Percentiles rank a stretch among this genome's conserved stretches.
Conservation (phyloP, 2,888 invertebrate genomes). For the Drosophila cracens region DNA sequence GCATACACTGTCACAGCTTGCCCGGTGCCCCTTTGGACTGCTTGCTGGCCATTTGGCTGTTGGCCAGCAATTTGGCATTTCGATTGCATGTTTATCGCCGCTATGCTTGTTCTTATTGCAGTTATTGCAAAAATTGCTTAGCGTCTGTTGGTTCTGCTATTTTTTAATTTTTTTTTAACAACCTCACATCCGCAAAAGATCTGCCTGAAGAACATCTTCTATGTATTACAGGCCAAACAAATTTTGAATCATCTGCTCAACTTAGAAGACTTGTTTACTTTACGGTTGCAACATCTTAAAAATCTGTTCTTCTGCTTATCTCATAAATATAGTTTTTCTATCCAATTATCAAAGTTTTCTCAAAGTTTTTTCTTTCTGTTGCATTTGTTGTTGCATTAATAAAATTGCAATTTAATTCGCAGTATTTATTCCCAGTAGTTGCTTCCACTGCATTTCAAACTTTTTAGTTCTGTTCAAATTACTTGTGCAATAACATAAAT, state of each 20-base stretch:
- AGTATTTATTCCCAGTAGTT: background rate
- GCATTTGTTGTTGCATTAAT: background rate
- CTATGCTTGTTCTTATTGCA: slow-evolving; percentile 23
- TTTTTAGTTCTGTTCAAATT: background rate
- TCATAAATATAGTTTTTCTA: background rate
- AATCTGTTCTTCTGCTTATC: background rate
- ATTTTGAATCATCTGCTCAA: slow-evolving; percentile 5
- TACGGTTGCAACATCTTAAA: too few relatives aligned
- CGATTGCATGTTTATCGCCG: slow-evolving; percentile 71
- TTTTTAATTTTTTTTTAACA: background rate
- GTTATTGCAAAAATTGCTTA: slow-evolving; percentile 55
- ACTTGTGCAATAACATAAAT: background rate
- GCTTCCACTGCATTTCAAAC: background rate
- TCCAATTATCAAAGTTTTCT: background rate
- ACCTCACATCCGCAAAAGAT: background rate
- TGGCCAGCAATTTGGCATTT: slow-evolving; percentile 77
- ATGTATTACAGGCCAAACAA: slow-evolving; percentile 6
- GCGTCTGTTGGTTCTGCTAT: slow-evolving; percentile 38
- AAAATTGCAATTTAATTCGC: background rate
- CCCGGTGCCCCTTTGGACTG: slow-evolving; percentile 16
- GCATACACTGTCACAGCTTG: slow-evolving; percentile 18
- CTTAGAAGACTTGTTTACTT: background rate
- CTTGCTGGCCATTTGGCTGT: slow-evolving; percentile 74
- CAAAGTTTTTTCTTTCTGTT: background rate
- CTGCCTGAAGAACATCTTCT: background rate